A percentile compares a stretch with the other conserved stretches of the same genome.
Evolutionary conservation across 2,888 invertebrate species (phyloP).

Genomic region (Cotesia congregata): DNA sequence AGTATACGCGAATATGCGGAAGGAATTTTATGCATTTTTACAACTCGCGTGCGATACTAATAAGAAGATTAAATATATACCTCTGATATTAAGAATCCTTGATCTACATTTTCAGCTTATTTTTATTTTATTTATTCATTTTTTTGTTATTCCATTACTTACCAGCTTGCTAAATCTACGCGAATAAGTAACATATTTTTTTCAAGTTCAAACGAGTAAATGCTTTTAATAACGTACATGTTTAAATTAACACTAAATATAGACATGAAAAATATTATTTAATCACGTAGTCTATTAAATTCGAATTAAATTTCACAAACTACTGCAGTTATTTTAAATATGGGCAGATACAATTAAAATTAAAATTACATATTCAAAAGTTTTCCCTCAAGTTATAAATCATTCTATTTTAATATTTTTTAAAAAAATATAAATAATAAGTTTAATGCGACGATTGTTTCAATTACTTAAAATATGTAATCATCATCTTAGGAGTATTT

Average conservation of each 20-base stretch:
- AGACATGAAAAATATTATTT: background rate
- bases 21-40: slow-evolving; percentile 20
- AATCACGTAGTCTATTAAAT: background rate
- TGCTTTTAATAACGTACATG: background rate
- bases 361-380: too few species aligned
- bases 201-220: background rate
- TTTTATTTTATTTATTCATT: slow-evolving; percentile 14
- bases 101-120: slow-evolving; percentile 21
- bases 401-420: too few species aligned
- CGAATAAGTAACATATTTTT: background rate
- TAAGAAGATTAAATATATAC: slow-evolving; percentile 25
- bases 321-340: background rate
- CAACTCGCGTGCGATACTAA: slow-evolving; percentile 24
- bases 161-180: background rate
- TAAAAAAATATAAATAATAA: too few species aligned
- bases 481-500: background rate
- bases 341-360: too few species aligned
- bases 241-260: background rate
- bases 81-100: slow-evolving; percentile 26
- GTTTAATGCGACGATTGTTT: background rate
- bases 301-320: background rate
- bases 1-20: slow-evolving; percentile 17
- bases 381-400: too few species aligned
- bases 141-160: background rate
- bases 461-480: background rate